Evolutionary conservation across 2,113 vertebrate species (phyloP).

Genomic region (Tupaia chinensis): DNA sequence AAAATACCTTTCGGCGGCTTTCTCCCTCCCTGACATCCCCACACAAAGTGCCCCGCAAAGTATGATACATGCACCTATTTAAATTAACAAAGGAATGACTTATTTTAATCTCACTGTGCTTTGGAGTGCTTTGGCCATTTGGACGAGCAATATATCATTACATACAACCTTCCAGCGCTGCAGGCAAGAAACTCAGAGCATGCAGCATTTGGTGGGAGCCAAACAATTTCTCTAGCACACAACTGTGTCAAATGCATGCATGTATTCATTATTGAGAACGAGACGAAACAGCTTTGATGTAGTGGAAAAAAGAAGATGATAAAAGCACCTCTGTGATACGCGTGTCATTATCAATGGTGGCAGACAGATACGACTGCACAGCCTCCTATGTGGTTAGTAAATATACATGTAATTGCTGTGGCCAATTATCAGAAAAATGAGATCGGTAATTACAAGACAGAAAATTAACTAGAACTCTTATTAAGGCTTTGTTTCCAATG

Average conservation of each 20-base stretch:
- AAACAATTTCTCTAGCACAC: conserved; percentile 95
- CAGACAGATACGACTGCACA: conserved; percentile 88
- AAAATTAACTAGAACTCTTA: conserved; percentile 98
- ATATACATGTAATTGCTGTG: conserved; percentile 99
- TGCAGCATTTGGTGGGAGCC: conserved; percentile 92
- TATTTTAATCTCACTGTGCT: conserved; percentile 97
- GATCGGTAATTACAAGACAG: conserved; percentile 99
- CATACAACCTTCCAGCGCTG: conserved; percentile 94
- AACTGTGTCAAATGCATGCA: conserved; percentile 95
- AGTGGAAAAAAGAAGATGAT: conserved; percentile 92
- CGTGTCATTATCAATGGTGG: conserved; percentile 91
- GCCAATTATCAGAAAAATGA: conserved; percentile 99
- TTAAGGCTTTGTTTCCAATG: conserved; percentile 95
- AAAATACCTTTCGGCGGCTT: conserved; percentile 98
- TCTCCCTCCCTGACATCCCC: conserved; percentile 92
- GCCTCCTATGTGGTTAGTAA: conserved; percentile 95
- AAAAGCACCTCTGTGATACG: conserved; percentile 94
- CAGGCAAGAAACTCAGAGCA: conserved; percentile 91
- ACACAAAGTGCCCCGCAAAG: conserved; percentile 95
- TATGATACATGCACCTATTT: conserved; percentile 99
- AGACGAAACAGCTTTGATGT: conserved; percentile 96
- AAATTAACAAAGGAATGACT: conserved; percentile 99
- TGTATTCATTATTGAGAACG: conserved; percentile 94
- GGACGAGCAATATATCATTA: conserved; percentile 98
- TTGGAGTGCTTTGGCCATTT: conserved; percentile 93